Evolutionary conservation across 2,113 vertebrate genomes (phyloP).

Genomic region (Lanius ludovicianus): DNA sequence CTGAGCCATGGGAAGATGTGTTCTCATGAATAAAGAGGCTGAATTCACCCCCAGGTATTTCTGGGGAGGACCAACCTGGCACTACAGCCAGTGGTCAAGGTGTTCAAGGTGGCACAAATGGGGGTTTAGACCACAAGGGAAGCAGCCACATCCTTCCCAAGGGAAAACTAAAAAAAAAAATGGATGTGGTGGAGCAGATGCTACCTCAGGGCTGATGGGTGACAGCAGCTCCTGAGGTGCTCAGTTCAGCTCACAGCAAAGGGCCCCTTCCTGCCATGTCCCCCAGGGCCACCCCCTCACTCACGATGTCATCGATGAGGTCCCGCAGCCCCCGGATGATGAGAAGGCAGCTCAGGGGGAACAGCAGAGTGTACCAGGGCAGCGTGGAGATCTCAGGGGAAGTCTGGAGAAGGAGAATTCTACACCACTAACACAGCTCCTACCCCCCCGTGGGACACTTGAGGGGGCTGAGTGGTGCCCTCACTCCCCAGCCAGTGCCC

Average conservation of each 20-base stretch:
- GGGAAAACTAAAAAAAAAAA: accelerated
- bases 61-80: not conserved
- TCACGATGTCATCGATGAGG: constrained; percentile 86
- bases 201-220: accelerated
- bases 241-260: not conserved
- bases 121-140: not conserved
- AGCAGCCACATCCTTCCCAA: not conserved
- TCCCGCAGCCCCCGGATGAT: constrained; percentile 83
- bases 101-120: not conserved
- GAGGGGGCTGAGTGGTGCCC: not conserved
- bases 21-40: not conserved
- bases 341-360: constrained; percentile 81
- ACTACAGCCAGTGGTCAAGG: not conserved
- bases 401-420: constrained; percentile 66
- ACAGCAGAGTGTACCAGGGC: constrained; percentile 87
- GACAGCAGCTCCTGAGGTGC: not conserved
- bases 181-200: not conserved
- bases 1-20: not conserved
- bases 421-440: not conserved
- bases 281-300: not conserved
- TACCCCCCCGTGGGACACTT: not conserved
- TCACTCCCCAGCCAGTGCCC: accelerated
- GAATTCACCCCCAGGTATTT: not conserved
- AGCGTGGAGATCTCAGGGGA: constrained; percentile 86
- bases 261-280: accelerated